Base-by-base conservation (phyloP, 2,797 vertebrate species). In the Lateolabrax maculatus region DNA sequence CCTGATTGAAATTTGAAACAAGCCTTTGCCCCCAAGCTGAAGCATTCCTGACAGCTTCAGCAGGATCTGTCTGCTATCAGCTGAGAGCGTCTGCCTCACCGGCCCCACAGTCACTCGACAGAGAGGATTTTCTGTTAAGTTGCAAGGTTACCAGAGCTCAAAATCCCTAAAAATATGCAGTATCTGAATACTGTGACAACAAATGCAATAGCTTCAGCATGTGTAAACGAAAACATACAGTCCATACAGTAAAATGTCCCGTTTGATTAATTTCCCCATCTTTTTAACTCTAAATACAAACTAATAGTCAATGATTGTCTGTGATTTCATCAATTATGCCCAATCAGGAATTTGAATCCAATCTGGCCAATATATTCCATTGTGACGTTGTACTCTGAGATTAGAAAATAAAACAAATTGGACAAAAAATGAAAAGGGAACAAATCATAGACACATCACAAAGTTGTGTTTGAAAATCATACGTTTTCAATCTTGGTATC, bases 21-120 rank as follows among this genome's bases (percentile, higher is more conserved):
- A 41, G 71, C 53, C 8, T 64, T 86, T 77, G 39, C 69, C 74
- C 77, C 57, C 29, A 5, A 81, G 74, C 46, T 31, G 53, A 44
- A 64, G 56, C 76, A 85, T 86, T 89, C 80, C 74, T 77, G 55
- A 36, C 48, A 1, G 55, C 93, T 73, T 82, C 41, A 65, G 69
- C 53, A 70, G 37, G 37, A 56, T 75, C 46, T 31, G 37, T 55
- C 29, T 19, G 52, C 72, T 80, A 63, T 71, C 71, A 81, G 71
- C 51, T 18, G 31, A 46, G 31, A 39, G 21, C 1, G 0, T n/a
- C 48, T 29, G 69, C 46, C 31, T 41, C 25, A 43, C 19, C n/a
- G 10, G 49, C 36, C 18, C 60, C 41, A 6, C 25, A 19, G 43
- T 37, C 57, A 62, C 51, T 56, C 46, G 39, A 18, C 44, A 21